Percentiles rank a stretch among this genome's conserved stretches.
Evolutionary conservation across 2,888 invertebrate species (phyloP).

Genomic region (Acrocera orbiculus): DNA sequence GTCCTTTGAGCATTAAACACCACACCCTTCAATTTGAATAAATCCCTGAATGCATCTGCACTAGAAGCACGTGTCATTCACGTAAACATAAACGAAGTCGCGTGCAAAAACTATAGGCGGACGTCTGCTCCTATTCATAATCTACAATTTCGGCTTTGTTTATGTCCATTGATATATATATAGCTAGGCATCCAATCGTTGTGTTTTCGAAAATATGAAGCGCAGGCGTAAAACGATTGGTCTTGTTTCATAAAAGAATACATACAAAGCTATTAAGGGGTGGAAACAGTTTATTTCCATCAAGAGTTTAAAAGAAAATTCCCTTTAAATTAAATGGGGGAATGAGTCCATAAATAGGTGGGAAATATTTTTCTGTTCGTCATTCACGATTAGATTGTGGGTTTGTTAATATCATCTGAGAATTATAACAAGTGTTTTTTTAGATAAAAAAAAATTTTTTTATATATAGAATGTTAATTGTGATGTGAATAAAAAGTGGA

Average conservation of each 20-base stretch:
- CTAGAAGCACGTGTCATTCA: slow-evolving; percentile 9
- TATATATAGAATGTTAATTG: too few species aligned
- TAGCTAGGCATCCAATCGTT: not conserved
- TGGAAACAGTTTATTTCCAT: not conserved
- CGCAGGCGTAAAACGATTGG: slow-evolving; percentile 13
- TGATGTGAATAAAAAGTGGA: too few species aligned
- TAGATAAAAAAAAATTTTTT: too few species aligned
- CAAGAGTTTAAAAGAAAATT: not conserved
- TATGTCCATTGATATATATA: not conserved
- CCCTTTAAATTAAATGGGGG: not conserved
- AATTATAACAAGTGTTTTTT: too few species aligned
- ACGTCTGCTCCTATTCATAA: slow-evolving; percentile 4
- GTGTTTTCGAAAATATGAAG: not conserved
- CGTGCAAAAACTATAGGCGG: slow-evolving; percentile 9
- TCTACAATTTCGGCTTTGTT: too few species aligned
- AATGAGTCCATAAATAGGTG: slow-evolving; percentile 24
- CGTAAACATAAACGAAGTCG: slow-evolving; percentile 11
- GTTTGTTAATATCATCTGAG: too few species aligned
- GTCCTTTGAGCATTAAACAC: too few species aligned
- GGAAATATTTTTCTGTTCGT: slow-evolving; percentile 25
- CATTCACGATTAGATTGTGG: slow-evolving; percentile 30
- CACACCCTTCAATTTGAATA: too few species aligned
- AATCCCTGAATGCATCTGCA: slow-evolving; percentile 2
- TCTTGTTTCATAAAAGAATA: not conserved
- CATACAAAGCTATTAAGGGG: not conserved